Base-by-base conservation (phyloP, 2,888 invertebrate genomes). In the Euplexia lucipara region DNA sequence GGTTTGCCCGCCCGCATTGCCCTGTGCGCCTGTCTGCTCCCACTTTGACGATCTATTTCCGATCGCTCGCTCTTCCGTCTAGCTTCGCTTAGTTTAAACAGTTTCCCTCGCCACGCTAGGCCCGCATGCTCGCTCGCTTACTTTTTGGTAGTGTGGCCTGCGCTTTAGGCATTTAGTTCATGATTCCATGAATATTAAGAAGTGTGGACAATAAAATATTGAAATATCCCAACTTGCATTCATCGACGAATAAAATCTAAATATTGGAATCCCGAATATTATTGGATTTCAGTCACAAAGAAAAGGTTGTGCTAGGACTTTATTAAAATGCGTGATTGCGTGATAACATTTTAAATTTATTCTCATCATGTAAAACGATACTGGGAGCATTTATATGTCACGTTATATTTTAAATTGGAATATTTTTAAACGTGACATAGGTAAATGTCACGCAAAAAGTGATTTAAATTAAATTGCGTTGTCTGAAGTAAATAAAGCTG, bases 101-200 rank as follows among this genome's bases (percentile, higher is more conserved):
- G n/a, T n/a, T n/a, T n/a, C n/a, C n/a, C n/a, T n/a, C n/a, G n/a
- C n/a, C n/a, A n/a, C n/a, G n/a, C n/a, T n/a, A n/a, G n/a, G n/a
- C n/a, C n/a, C n/a, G n/a, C n/a, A n/a, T n/a, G n/a, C n/a, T n/a
- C n/a, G n/a, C n/a, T n/a, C n/a, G n/a, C n/a, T n/a, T n/a, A n/a
- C n/a, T n/a, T n/a, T n/a, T n/a, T n/a, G n/a, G n/a, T n/a, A n/a
- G n/a, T n/a, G n/a, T n/a, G n/a, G n/a, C n/a, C n/a, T n/a, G n/a
- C n/a, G n/a, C 42, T 64, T 41, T 35, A 73, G 14, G 12, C 20
- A 34, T 59, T 39, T 47, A 54, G n/a, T 30, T 42, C 12, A 0
- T 1, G 22, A 16, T n/a, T 53, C 30, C 14, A 52, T 53, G 59
- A 64, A 60, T 73, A 73, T 35, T 53, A 64, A 70, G 34, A 59